Percentiles rank a stretch among this genome's conserved stretches.
These are phyloP conservation scores for Diadophis punctatus DNA, from an alignment of 2,113 vertebrate genomes.

Conservation along the genomic window DNA sequence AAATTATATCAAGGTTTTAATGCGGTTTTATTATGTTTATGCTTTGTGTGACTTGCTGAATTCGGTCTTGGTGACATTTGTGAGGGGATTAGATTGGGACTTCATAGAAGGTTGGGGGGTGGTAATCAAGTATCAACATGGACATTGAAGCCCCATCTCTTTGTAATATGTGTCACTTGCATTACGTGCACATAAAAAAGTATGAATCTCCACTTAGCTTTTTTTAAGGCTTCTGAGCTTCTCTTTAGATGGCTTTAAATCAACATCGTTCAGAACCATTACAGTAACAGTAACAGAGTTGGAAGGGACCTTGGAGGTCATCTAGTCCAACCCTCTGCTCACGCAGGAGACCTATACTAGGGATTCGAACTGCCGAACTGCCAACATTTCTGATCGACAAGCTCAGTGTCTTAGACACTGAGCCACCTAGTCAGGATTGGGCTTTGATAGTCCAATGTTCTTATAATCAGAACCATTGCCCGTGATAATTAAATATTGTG, in stretches of 20 bases:
- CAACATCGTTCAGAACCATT: no score
- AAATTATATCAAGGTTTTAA: background rate
- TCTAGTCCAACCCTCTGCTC: no score
- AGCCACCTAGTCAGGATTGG: no score
- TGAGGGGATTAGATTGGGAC: background rate
- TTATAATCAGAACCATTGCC: background rate
- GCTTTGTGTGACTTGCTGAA: background rate
- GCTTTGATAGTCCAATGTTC: background rate
- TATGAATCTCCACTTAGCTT: background rate
- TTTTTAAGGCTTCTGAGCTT: background rate
- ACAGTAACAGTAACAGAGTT: no score
- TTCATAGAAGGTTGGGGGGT: background rate
- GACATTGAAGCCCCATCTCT: background rate
- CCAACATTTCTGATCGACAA: no score
- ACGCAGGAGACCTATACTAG: no score
- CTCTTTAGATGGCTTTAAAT: background rate
- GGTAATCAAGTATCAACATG: background rate
- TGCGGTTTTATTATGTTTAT: background rate
- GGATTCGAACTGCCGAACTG: no score
- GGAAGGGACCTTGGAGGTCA: no score
- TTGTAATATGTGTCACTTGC: background rate
- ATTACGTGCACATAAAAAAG: background rate
- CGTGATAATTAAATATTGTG: background rate
- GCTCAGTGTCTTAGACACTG: no score
- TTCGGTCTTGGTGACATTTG: background rate